Percentiles rank a stretch among this genome's conserved stretches.
These are phyloP conservation scores for Deilephila porcellus DNA, from an alignment of 2,888 invertebrate species.

Conservation along the genomic window DNA sequence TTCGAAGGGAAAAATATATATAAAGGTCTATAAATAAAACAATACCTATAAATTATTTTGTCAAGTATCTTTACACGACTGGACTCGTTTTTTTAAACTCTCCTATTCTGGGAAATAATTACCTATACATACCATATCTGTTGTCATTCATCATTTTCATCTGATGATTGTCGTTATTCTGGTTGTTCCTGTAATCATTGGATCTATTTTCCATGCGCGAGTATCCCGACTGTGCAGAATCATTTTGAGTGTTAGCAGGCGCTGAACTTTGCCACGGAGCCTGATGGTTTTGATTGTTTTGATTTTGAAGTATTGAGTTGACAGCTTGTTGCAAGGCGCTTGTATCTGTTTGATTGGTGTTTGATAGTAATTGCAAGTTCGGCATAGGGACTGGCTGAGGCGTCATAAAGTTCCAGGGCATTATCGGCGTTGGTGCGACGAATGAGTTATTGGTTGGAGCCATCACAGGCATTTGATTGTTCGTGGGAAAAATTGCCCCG, in stretches of 20 bases:
- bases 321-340: constrained; percentile 7
- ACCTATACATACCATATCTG: not conserved
- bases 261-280: not conserved
- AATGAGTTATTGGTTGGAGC: not conserved
- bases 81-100: too few relatives aligned
- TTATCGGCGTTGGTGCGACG: not conserved
- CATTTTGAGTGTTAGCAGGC: not conserved
- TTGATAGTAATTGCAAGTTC: constrained; percentile 20
- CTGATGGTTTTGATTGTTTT: not conserved
- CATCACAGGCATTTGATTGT: not conserved
- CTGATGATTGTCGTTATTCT: not conserved
- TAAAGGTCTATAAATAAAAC: too few relatives aligned
- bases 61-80: too few relatives aligned
- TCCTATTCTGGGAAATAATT: not conserved
- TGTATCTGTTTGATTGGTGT: constrained; percentile 9
- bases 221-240: not conserved
- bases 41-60: too few relatives aligned
- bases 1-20: too few relatives aligned
- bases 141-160: not conserved
- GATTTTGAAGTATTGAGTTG: constrained; percentile 6
- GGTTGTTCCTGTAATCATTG: not conserved
- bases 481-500: too few relatives aligned
- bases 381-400: not conserved
- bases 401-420: not conserved
- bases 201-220: not conserved